Base-by-base conservation (phyloP, 2,888 invertebrate genomes). In the Drosophila sordidula region DNA sequence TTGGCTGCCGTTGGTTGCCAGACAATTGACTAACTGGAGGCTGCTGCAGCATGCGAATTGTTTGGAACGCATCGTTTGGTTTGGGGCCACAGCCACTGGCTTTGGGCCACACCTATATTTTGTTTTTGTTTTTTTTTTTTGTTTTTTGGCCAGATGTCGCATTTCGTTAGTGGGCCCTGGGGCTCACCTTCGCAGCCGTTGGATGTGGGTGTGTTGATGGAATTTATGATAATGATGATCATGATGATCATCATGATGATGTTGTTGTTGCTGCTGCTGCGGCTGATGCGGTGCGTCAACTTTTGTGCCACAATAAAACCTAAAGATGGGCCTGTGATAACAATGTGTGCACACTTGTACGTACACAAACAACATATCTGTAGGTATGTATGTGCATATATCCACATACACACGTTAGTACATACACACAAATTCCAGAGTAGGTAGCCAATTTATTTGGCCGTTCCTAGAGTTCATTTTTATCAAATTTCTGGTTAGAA, bases 201-300 rank as follows among this genome's bases (percentile, higher is more conserved):
- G 39, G 18, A 41, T 77, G 74, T 78, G 76, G 62, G 74, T 75
- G 76, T 64, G 75, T 73, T 69, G 51, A 47, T 46, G 59, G 78
- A 57, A 75, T 75, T 75, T 77, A 58, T 67, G 38, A 57, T 77
- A 39, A 65, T 72, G 18, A 72, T 75, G 55, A 59, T 39, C 39
- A 38, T 41, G 9, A 12, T 54, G 18, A 39, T 52, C 22, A 45
- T 18, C 18, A 18, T 39, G 32, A 29, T 64, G 46, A 8, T 51
- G 46, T 9, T 42, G 29, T 8, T 55, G 29, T n/a, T 45, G 26
- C 12, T 45, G 26, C 12, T 57, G 41, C 8, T 50, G 38, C 32
- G 50, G 42, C 22, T 47, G 52, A 39, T 62, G 47, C 18, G 68
- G 52, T 68, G 72, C 69, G 61, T 77, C 74, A 77, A 55, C 73